Conservation (phyloP, 2,113 vertebrate genomes). For the Sorex araneus region DNA sequence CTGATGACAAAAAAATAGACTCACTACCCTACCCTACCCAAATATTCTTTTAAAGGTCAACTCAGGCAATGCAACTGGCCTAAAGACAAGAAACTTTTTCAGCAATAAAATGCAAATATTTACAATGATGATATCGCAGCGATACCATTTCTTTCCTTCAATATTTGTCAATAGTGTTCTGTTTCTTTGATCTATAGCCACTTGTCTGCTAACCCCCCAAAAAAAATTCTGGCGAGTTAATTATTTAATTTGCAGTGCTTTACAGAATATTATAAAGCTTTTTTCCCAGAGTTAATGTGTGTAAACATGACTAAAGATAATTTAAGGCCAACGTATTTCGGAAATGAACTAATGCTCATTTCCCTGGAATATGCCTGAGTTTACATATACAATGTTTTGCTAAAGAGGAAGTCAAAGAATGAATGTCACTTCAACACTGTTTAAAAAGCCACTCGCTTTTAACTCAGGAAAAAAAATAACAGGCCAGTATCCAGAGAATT, state of each 20-base stretch:
- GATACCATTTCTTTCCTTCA: conserved; percentile 23
- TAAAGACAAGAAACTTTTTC: neutral
- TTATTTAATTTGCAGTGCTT: conserved; percentile 55
- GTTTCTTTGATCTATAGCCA: conserved; percentile 53
- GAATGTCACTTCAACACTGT: conserved; percentile 19
- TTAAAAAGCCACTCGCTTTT: conserved; percentile 28
- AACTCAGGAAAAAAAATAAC: conserved; percentile 16
- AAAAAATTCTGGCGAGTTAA: neutral
- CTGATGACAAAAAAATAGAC: conserved; percentile 41
- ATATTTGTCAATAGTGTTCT: neutral
- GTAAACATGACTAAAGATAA: conserved; percentile 34
- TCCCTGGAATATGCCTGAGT: conserved; percentile 59
- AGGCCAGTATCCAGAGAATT: conserved; percentile 22
- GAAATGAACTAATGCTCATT: conserved; percentile 50
- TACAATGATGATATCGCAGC: conserved; percentile 24
- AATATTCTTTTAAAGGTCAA: conserved; percentile 35
- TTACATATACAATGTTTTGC: conserved; percentile 32
- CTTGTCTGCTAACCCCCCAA: neutral
- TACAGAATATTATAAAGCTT: conserved; percentile 39
- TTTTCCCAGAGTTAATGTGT: conserved; percentile 55
- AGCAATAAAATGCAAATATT: conserved; percentile 56
- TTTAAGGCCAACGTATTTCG: conserved; percentile 32
- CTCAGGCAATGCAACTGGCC: neutral
- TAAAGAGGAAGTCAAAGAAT: conserved; percentile 56
- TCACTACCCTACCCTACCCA: neutral